A percentile compares a stretch with the other conserved stretches of the same genome.
Evolutionary conservation across 2,888 invertebrate species (phyloP).

Genomic region (Glyphotaelius pellucidus): DNA sequence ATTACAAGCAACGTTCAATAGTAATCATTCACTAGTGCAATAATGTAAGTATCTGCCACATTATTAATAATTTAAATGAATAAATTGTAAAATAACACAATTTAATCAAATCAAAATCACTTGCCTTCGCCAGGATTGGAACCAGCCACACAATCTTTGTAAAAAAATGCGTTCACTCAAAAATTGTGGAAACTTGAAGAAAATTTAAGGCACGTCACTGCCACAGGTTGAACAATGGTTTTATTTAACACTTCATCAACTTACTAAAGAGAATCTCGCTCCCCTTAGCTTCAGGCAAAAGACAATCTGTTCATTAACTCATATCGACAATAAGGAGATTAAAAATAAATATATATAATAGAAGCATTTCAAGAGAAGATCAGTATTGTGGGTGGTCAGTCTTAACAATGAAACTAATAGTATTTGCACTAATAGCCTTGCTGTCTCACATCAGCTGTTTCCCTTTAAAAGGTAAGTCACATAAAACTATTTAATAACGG

Average conservation of each 20-base stretch:
- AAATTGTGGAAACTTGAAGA: background rate
- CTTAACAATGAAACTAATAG: constrained; percentile 11
- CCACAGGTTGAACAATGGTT: background rate
- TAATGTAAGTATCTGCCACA: too few species aligned
- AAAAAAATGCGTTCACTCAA: background rate
- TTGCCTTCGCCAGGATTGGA: too few species aligned
- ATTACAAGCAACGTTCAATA: too few species aligned
- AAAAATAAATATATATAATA: background rate
- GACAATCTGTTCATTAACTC: background rate
- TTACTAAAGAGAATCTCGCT: background rate
- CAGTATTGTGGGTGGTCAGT: background rate
- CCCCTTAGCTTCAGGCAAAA: background rate
- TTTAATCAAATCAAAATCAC: too few species aligned
- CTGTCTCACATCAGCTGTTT: background rate
- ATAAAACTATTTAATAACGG: background rate
- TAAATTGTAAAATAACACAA: too few species aligned
- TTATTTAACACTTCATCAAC: background rate
- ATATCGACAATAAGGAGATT: background rate
- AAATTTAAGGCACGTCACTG: background rate
- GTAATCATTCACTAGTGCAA: too few species aligned
- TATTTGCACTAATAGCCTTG: background rate
- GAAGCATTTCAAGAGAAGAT: background rate
- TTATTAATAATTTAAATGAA: too few species aligned
- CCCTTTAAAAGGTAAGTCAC: background rate
- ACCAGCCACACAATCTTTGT: background rate